phyloP scores from a whole-genome alignment of 1,140 invertebrate genomes.

The Leucophenga varia region DNA sequence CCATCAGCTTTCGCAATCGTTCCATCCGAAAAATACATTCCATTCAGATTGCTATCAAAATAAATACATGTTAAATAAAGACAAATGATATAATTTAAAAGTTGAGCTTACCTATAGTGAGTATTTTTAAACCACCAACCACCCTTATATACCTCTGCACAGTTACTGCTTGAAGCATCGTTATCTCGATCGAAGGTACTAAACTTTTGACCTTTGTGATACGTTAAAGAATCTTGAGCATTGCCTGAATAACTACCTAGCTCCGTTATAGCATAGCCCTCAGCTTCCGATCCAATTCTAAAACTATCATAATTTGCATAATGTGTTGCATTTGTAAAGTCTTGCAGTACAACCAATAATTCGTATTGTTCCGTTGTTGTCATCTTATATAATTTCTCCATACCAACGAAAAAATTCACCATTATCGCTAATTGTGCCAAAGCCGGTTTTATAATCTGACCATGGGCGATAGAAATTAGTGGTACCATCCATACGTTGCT shows the following conservation, averaged over 20 bases:
- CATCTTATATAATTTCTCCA: constrained; percentile 1
- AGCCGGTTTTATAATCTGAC: constrained; percentile 54
- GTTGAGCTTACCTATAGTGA: constrained; percentile 21
- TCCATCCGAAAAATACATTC: no score
- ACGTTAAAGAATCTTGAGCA: constrained; percentile 66
- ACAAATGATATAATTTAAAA: not conserved
- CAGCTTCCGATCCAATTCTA: constrained; percentile 63
- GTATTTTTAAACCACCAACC: constrained; percentile 66
- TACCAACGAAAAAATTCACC: not conserved
- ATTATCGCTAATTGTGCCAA: constrained; percentile 58
- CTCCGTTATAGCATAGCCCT: constrained; percentile 64
- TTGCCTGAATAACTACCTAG: constrained; percentile 66
- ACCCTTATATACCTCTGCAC: constrained; percentile 64
- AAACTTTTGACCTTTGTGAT: constrained; percentile 69
- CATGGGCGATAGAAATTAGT: constrained; percentile 36
- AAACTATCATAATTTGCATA: constrained; percentile 67
- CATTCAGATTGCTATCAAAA: constrained; percentile 34
- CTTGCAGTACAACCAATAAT: constrained; percentile 63
- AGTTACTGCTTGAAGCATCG: constrained; percentile 67
- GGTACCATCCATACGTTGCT: constrained; percentile 62
- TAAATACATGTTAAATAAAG: constrained; percentile 1
- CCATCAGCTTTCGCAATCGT: no score
- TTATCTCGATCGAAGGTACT: constrained; percentile 70
- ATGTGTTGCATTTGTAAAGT: constrained; percentile 60
- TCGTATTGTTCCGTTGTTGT: not conserved